These are phyloP conservation scores for Grus americana DNA, from an alignment of 2,113 vertebrate species.

Conservation along the genomic window DNA sequence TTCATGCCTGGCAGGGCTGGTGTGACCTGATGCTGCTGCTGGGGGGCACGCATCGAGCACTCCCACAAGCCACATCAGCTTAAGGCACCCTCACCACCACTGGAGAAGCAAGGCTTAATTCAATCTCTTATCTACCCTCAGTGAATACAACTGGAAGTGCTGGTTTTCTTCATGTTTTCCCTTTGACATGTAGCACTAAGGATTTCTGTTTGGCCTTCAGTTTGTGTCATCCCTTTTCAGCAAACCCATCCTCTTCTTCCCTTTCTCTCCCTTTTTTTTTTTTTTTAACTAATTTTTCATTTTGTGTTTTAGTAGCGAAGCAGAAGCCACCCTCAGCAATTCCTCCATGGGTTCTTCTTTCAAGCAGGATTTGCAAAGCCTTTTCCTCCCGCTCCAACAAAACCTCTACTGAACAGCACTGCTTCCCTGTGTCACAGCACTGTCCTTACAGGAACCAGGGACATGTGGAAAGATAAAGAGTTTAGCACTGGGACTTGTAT, in stretches of 20 bases:
- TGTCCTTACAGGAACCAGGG: not conserved
- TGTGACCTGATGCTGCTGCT: not conserved
- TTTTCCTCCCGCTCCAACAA: not conserved
- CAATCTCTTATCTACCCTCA: not conserved
- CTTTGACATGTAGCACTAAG: not conserved
- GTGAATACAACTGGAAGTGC: not conserved
- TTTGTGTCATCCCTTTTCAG: not conserved
- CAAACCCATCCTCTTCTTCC: not conserved
- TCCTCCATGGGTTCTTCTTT: not conserved
- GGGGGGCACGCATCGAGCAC: not conserved
- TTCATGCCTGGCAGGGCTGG: not conserved
- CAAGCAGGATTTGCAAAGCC: not conserved
- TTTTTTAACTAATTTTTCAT: not conserved
- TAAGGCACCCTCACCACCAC: not conserved
- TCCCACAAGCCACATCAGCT: not conserved
- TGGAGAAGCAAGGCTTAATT: not conserved
- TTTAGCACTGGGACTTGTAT: not conserved
- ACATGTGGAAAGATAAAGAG: not conserved
- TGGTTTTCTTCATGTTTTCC: not conserved
- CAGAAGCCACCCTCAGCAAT: not conserved
- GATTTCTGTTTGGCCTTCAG: not conserved
- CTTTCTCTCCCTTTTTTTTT: not conserved
- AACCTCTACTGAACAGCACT: not conserved
- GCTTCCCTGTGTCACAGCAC: not conserved
- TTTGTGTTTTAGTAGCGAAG: not conserved